Evolutionary conservation across 2,113 vertebrate species (phyloP), one percentile per base, ranked within the genome.

Genomic region (Epinephelus moara): DNA sequence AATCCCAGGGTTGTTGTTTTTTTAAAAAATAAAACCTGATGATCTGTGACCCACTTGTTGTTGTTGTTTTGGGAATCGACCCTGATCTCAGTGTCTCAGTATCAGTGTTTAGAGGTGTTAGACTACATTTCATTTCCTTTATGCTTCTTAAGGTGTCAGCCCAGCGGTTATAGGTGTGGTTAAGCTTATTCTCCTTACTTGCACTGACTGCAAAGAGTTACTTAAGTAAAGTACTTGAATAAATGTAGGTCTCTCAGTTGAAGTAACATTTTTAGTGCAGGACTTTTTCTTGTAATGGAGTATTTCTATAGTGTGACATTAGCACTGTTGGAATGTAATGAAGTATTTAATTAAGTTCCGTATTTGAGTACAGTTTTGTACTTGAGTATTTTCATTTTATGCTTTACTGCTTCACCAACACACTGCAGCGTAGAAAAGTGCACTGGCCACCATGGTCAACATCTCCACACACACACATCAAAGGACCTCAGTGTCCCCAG

Each of bases 31-130:
- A 71, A 56, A 85, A 85, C 72, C 7, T 74, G 42, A 86, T 74
- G 37, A 84, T 85, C 55, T 53, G 55, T 77, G 84, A 80, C 88
- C 90, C 64, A 77, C 2, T 75, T 84, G 2, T 13, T 21, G 21
- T 45, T 75, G 2, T 13, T 21, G 21, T 45, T 75, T 63, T 55
- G 11, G 7, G 1, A 30, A 59, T 50, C 75, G 53, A 59, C 8
- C 49, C 50, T 67, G 2, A 71, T 59, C 5, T 82, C 49, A 59
- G 8, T 81, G 27, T 75, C 37, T 40, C 33, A 37, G 33, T 14
- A 50, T 37, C 12, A 61, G n/a, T 70, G 14, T 45, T 50, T 30
- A 40, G 33, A 40, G 25, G 55, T 60, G 45, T 40, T 60, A 40
- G 10, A 6, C 7, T 2, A 27, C 25, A 13, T 50, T 30, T 63